These are phyloP conservation scores for Plutella xylostella DNA, from an alignment of 2,888 invertebrate genomes.

Conservation along the genomic window DNA sequence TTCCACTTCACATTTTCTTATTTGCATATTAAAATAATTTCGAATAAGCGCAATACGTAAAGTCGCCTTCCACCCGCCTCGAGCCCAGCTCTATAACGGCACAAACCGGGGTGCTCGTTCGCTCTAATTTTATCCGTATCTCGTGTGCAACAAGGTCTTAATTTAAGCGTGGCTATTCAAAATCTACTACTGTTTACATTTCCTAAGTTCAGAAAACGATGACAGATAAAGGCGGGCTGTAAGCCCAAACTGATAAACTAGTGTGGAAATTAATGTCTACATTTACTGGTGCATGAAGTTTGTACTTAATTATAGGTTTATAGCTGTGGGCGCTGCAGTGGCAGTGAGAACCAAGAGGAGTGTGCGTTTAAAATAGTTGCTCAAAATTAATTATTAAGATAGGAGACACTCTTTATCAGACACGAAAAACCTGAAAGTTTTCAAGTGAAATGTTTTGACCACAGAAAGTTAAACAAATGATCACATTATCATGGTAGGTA, in stretches of 20 bases:
- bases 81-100: neutral
- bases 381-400: neutral
- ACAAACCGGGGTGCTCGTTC: neutral
- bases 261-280: slow-evolving; percentile 71
- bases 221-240: slow-evolving; percentile 68
- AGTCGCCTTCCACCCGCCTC: slow-evolving; percentile 45
- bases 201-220: slow-evolving; percentile 48
- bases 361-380: slow-evolving; percentile 63
- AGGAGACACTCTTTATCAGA: neutral
- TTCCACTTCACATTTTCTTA: slow-evolving; percentile 68
- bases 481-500: too few relatives aligned
- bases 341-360: slow-evolving; percentile 60
- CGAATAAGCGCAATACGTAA: slow-evolving; percentile 65
- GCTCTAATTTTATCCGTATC: too few relatives aligned
- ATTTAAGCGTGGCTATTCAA: neutral
- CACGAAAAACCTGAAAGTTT: neutral
- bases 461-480: too few relatives aligned
- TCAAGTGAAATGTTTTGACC: neutral
- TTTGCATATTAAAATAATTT: slow-evolving; percentile 71
- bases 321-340: slow-evolving; percentile 61
- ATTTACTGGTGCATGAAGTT: slow-evolving; percentile 71
- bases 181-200: slow-evolving; percentile 39
- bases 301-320: slow-evolving; percentile 67
- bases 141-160: too few relatives aligned
- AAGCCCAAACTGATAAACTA: slow-evolving; percentile 69